phyloP scores from a whole-genome alignment of 53 echinoderm and acorn worm species.

The Echinarachnius parma region DNA sequence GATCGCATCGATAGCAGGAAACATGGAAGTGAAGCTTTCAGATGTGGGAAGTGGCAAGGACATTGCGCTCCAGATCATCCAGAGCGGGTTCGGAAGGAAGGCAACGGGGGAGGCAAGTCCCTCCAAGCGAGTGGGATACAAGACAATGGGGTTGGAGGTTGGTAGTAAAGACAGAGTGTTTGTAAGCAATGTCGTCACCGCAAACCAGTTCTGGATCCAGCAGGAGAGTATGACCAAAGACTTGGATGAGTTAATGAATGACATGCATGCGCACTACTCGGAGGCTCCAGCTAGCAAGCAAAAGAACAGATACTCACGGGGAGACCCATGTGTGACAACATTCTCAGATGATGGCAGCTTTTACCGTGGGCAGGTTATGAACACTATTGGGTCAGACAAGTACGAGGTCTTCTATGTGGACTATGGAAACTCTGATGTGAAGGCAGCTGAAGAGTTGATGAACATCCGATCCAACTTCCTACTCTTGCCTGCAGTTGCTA shows the following conservation, averaged over 20 bases:
- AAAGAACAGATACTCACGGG: constrained; percentile 5
- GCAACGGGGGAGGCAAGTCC: constrained; percentile 36
- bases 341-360: constrained; percentile 80
- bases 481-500: constrained; percentile 68
- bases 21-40: constrained; percentile 64
- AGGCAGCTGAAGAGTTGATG: constrained; percentile 41
- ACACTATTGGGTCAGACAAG: constrained; percentile 48
- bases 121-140: constrained; percentile 30
- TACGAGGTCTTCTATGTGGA: constrained; percentile 87
- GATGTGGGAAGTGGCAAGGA: constrained; percentile 49
- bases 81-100: constrained; percentile 49
- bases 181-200: constrained; percentile 62
- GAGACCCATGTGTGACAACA: constrained; percentile 69
- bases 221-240: constrained; percentile 57
- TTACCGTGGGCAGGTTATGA: constrained; percentile 64
- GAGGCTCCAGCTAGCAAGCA: background rate
- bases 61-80: constrained; percentile 57
- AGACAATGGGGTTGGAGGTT: constrained; percentile 48
- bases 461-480: constrained; percentile 59
- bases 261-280: constrained; percentile 60
- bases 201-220: constrained; percentile 86
- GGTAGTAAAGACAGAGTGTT: constrained; percentile 70
- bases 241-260: constrained; percentile 80
- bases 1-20: constrained; percentile 24
- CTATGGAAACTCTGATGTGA: constrained; percentile 85